Evolutionary conservation across 2,888 invertebrate genomes (phyloP).

Genomic region (Leucoma salicis): DNA sequence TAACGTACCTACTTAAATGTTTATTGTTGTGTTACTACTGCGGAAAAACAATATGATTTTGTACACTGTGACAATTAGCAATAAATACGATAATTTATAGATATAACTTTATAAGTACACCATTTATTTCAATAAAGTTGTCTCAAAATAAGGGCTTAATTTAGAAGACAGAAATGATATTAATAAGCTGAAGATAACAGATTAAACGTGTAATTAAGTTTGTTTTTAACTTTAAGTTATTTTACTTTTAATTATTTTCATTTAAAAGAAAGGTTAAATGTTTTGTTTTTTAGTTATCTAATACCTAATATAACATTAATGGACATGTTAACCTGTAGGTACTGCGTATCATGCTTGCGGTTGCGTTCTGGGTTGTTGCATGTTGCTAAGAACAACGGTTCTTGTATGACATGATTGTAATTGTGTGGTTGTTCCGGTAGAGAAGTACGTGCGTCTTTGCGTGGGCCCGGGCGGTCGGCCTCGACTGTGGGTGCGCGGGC

Average conservation of each 20-base stretch:
- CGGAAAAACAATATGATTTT: not conserved
- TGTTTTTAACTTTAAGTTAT: not conserved
- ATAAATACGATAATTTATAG: slow-evolving; percentile 21
- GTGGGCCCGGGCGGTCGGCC: slow-evolving; percentile 75
- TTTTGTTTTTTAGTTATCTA: slow-evolving; percentile 17
- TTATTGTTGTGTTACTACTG: too few species aligned
- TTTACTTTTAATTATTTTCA: not conserved
- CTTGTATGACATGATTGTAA: slow-evolving; percentile 17
- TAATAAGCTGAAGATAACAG: slow-evolving; percentile 1
- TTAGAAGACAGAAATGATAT: slow-evolving; percentile 4
- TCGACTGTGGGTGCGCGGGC: slow-evolving; percentile 73
- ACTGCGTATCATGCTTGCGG: slow-evolving; percentile 10
- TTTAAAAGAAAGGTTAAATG: slow-evolving; percentile 1
- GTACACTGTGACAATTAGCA: slow-evolving; percentile 15
- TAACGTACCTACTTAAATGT: too few species aligned
- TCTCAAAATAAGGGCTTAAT: slow-evolving; percentile 7
- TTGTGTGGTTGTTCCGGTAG: slow-evolving; percentile 45
- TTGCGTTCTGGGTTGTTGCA: slow-evolving; percentile 17
- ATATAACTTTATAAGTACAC: slow-evolving; percentile 6
- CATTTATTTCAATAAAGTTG: slow-evolving; percentile 1
- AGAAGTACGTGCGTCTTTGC: slow-evolving; percentile 64
- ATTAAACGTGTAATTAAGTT: not conserved
- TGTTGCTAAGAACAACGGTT: slow-evolving; percentile 18
- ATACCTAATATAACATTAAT: slow-evolving; percentile 17
- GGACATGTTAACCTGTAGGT: slow-evolving; percentile 14